phyloP scores from a whole-genome alignment of 2,888 invertebrate genomes.

The Drosophila rellima region DNA sequence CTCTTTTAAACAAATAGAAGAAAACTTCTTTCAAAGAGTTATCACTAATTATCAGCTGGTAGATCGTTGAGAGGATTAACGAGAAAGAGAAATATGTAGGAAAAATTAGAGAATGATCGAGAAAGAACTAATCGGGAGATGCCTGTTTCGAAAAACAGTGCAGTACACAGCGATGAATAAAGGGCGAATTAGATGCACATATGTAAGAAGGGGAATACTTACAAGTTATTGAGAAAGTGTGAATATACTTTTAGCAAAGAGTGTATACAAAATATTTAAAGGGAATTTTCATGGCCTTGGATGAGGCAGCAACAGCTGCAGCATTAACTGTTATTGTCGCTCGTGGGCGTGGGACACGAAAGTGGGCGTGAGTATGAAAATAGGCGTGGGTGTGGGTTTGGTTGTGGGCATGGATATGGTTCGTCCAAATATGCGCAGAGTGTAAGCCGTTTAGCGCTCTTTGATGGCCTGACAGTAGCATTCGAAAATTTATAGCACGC shows the following conservation, averaged over 20 bases:
- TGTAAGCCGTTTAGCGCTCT: constrained; percentile 80
- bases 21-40: too few species aligned
- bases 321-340: constrained; percentile 72
- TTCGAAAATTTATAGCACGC: constrained; percentile 70
- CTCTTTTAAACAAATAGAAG: constrained; percentile 17
- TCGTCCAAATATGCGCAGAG: constrained; percentile 51
- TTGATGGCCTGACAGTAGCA: constrained; percentile 60
- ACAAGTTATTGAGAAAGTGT: background rate
- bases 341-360: constrained; percentile 30
- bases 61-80: background rate
- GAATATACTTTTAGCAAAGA: background rate
- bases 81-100: background rate
- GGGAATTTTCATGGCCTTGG: constrained; percentile 52
- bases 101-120: too few species aligned
- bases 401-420: constrained; percentile 20
- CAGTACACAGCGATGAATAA: background rate
- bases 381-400: constrained; percentile 21
- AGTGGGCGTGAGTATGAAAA: background rate
- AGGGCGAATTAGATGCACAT: background rate
- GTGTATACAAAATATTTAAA: constrained; percentile 26
- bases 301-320: constrained; percentile 40
- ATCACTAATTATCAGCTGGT: background rate
- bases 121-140: too few species aligned
- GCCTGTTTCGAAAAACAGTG: too few species aligned
- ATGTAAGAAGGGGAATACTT: background rate